Percentiles rank a stretch among this genome's conserved stretches.
phyloP scores from a whole-genome alignment of 2,888 invertebrate genomes.

The Hypomecis punctinalis region DNA sequence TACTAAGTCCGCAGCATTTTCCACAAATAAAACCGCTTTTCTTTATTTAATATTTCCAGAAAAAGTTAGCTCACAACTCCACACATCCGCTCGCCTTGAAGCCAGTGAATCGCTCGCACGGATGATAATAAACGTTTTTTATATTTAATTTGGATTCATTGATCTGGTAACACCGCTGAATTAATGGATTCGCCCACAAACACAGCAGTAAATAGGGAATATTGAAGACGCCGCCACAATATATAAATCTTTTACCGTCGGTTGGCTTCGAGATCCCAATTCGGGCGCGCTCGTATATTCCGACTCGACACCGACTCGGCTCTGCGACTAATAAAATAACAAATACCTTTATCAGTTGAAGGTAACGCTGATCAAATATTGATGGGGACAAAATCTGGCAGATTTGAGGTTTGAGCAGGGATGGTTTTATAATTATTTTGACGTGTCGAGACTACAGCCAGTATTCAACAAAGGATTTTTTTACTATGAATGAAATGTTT shows the following conservation, averaged over 20 bases:
- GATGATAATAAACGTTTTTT: conserved; percentile 41
- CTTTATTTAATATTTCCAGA: too few relatives aligned
- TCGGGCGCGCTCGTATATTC: conserved; percentile 33
- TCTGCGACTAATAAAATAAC: conserved; percentile 40
- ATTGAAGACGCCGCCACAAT: conserved; percentile 41
- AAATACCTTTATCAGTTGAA: conserved; percentile 37
- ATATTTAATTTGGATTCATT: conserved; percentile 53
- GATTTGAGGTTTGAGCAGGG: conserved; percentile 1
- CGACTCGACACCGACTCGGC: conserved; percentile 31
- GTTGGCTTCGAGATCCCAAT: conserved; percentile 32
- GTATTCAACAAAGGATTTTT: too few relatives aligned
- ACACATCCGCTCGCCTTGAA: background rate
- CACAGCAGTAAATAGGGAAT: conserved; percentile 42
- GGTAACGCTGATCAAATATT: conserved; percentile 33
- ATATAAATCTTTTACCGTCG: conserved; percentile 42
- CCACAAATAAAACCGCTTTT: too few relatives aligned
- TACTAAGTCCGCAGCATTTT: too few relatives aligned
- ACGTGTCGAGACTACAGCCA: background rate
- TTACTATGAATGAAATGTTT: too few relatives aligned
- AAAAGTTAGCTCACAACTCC: too few relatives aligned
- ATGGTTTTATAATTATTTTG: conserved; percentile 12
- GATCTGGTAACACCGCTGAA: conserved; percentile 45
- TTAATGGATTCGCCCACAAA: conserved; percentile 49
- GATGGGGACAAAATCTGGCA: conserved; percentile 12
- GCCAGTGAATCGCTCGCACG: conserved; percentile 6